phyloP scores from a whole-genome alignment of 92 coral and sea anemone species.

The Nematostella vectensis region DNA sequence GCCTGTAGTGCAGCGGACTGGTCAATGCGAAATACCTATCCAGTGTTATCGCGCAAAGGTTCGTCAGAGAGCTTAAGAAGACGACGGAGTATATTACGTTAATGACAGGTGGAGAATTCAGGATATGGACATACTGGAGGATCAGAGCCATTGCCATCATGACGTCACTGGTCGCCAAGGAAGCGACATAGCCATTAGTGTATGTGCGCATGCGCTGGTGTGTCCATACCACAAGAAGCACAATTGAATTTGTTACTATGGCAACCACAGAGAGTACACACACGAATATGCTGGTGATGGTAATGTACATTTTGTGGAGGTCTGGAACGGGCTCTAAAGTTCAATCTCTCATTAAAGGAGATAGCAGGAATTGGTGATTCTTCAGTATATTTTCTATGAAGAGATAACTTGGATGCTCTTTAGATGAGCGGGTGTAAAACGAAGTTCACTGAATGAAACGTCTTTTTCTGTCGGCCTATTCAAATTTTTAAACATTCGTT shows the following conservation, averaged over 20 bases:
- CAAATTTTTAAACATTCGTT: too few species aligned
- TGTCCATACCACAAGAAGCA: constrained; percentile 23
- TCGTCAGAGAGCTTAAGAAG: constrained; percentile 5
- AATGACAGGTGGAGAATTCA: neutral
- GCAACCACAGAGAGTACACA: constrained; percentile 15
- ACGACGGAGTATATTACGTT: constrained; percentile 1
- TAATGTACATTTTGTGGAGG: too few species aligned
- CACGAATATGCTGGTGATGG: neutral
- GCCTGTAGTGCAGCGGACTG: constrained; percentile 23
- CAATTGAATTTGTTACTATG: constrained; percentile 26
- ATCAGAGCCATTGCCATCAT: constrained; percentile 16
- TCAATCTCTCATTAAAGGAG: too few species aligned
- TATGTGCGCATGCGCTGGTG: constrained; percentile 29
- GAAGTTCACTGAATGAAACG: too few species aligned
- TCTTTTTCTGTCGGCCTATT: too few species aligned
- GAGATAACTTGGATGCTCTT: too few species aligned
- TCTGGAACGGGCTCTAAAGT: too few species aligned
- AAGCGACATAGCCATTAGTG: constrained; percentile 29
- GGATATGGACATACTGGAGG: constrained; percentile 18
- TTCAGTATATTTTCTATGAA: too few species aligned
- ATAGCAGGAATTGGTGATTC: too few species aligned
- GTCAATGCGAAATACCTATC: constrained; percentile 40
- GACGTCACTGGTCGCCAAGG: constrained; percentile 34
- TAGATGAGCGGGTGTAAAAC: too few species aligned
- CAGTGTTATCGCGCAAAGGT: constrained; percentile 37